phyloP scores from a whole-genome alignment of 1,140 invertebrate species.

The Ceratina japonica region DNA sequence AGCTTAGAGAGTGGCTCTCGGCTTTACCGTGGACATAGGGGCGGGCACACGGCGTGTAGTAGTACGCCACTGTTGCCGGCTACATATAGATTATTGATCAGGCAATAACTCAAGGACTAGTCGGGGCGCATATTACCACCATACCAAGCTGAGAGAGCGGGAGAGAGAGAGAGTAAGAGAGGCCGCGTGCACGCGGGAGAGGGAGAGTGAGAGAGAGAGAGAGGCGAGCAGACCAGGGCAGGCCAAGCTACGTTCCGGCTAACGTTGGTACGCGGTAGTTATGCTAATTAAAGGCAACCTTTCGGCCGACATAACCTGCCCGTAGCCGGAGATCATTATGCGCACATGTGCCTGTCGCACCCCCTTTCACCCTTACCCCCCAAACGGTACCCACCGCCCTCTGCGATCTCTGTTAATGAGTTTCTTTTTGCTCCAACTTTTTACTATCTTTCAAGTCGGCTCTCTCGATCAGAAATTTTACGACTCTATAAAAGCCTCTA shows the following conservation, averaged over 20 bases:
- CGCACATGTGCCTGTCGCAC: slow-evolving; percentile 57
- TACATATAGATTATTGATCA: slow-evolving; percentile 79
- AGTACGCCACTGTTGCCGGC: slow-evolving; percentile 54
- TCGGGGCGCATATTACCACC: slow-evolving; percentile 78
- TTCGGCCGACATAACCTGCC: slow-evolving; percentile 52
- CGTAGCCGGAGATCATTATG: slow-evolving; percentile 57
- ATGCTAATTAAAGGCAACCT: slow-evolving; percentile 74
- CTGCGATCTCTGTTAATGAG: slow-evolving; percentile 14
- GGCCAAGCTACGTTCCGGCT: slow-evolving; percentile 64
- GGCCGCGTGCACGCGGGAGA: neutral
- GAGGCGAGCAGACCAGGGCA: neutral
- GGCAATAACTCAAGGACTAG: slow-evolving; percentile 79
- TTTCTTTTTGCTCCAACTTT: slow-evolving; percentile 2
- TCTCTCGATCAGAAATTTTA: too few relatives aligned
- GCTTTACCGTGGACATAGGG: slow-evolving; percentile 68
- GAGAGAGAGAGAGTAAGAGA: too few relatives aligned
- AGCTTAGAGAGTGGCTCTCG: slow-evolving; percentile 68
- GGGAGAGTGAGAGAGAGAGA: neutral
- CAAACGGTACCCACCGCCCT: slow-evolving; percentile 26
- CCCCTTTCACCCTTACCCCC: neutral
- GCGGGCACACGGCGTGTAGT: slow-evolving; percentile 65
- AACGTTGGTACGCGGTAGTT: slow-evolving; percentile 74
- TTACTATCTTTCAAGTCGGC: too few relatives aligned
- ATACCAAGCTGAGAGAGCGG: slow-evolving; percentile 52
- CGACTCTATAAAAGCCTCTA: too few relatives aligned